Evolutionary conservation across 2,113 vertebrate species (phyloP), one percentile per base, ranked within the genome.

Genomic region (Alligator sinensis): DNA sequence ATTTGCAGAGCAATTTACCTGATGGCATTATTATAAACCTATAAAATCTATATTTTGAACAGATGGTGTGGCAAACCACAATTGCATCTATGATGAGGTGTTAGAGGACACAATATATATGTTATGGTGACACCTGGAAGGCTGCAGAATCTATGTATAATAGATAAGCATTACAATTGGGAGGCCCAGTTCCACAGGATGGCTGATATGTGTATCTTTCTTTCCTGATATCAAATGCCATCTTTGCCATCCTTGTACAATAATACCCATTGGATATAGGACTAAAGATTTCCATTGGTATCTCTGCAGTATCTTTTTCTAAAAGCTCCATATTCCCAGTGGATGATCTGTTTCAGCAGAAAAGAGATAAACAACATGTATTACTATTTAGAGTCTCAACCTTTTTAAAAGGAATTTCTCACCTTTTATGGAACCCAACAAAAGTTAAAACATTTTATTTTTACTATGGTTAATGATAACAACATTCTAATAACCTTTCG

Each of bases 41-140:
- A 95, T 95, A 92, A 97, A 98, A 97, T 95, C 89, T 96, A 96
- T 93, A 88, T 96, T 97, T 97, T 94, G 91, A 97, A 94, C 97
- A 98, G 97, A 98, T 96, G 96, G 97, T 83, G 60, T 58, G 81
- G 77, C 95, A 96, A 97, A 97, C 90, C 77, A 82, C 61, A 89
- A 90, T 93, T 89, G 75, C 94, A 28, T 91, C 87, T 60, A 91
- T 80, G 93, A 97, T 91, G 86, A 97, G 57, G 83, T 96, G 72
- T 96, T 94, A 95, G 94, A 95, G 91, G 94, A 95, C 18, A 38
- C 27, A 72, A 95, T 87, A 70, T 96, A 93, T 96, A 95, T 96
- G 97, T 94, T 93, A 86, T 88, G 93, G 93, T 94, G 92, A 93
- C 90, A 97, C 95, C 84, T 94, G 94, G 80, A 97, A 97, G 60